Base-by-base conservation (phyloP, 1,140 invertebrate genomes). In the Elysia chlorotica region DNA sequence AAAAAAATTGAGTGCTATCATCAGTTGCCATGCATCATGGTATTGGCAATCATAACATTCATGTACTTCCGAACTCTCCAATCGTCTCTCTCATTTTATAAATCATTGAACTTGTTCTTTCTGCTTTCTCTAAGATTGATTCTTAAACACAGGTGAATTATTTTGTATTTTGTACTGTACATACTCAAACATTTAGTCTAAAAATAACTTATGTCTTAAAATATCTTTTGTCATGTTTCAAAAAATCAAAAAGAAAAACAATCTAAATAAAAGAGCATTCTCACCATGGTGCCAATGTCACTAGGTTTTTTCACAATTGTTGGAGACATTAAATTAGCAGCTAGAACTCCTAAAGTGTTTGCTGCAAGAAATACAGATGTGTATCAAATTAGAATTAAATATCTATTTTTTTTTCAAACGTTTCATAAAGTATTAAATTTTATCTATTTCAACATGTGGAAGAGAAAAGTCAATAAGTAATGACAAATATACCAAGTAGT, bases 301-400 rank as follows among this genome's bases (percentile, higher is more conserved):
- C 65, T 25, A 30, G 56, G 17, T 1, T 35, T 21, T 23, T 31
- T 78, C 0, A 87, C 82, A 33, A 87, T 77, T 17, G 67, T 74
- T 36, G 86, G 85, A 10, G 85, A 79, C 53, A 87, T 31, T 4
- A 87, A 56, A 74, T 82, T 86, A 35, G 84, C 84, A 1, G 83
- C 23, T 37, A 86, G 56, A 54, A 87, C 84, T 56, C 86, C 86
- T 53, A 87, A 62, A 56, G 86, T 85, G 74, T 87, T 87, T 19
- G 86, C 86, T 84, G 75, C 41, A 81, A 83, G 25, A 30, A 31
- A 73, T 10, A 36, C 31, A 30, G 30, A 59, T 61, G n/a, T n/a
- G n/a, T n/a, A n/a, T n/a, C n/a, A n/a, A n/a, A n/a, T n/a, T n/a
- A n/a, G n/a, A n/a, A n/a, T n/a, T n/a, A n/a, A n/a, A n/a, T n/a